These are phyloP conservation scores for Sorex araneus DNA, from an alignment of 2,113 vertebrate species.

Conservation along the genomic window DNA sequence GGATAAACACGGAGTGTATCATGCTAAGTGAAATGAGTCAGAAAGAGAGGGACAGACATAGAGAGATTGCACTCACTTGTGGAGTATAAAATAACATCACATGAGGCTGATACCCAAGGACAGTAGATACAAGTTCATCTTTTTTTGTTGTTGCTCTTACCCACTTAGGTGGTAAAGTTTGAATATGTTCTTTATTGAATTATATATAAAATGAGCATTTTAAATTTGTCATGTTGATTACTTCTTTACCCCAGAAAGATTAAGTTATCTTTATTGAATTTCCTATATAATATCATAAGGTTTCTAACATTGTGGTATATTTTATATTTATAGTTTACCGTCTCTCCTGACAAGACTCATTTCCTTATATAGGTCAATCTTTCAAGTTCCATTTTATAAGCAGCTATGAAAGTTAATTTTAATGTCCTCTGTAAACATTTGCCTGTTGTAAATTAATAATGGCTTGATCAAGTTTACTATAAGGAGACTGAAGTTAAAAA, in stretches of 20 bases:
- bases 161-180: conserved; percentile 59
- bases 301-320: conserved; percentile 68
- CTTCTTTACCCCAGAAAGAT: conserved; percentile 14
- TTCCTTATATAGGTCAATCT: conserved; percentile 38
- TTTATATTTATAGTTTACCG: conserved; percentile 67
- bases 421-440: conserved; percentile 79
- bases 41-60: too few relatives aligned
- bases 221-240: conserved; percentile 65
- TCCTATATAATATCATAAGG: conserved; percentile 39
- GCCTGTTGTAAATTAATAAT: conserved; percentile 62
- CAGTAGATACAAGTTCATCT: too few relatives aligned
- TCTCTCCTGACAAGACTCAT: conserved; percentile 51
- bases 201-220: conserved; percentile 61
- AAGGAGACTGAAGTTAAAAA: conserved; percentile 60
- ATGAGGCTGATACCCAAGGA: conserved; percentile 53
- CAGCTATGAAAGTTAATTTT: conserved; percentile 70
- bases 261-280: conserved; percentile 73
- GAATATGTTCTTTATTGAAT: conserved; percentile 70
- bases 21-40: too few relatives aligned
- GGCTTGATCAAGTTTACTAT: conserved; percentile 63
- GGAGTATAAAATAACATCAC: too few relatives aligned
- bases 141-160: conserved; percentile 62
- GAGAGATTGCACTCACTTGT: too few relatives aligned
- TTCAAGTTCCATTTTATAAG: conserved; percentile 66
- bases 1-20: too few relatives aligned